phyloP scores from a whole-genome alignment of 1,140 invertebrate species.

The Brachionus calyciflorus region DNA sequence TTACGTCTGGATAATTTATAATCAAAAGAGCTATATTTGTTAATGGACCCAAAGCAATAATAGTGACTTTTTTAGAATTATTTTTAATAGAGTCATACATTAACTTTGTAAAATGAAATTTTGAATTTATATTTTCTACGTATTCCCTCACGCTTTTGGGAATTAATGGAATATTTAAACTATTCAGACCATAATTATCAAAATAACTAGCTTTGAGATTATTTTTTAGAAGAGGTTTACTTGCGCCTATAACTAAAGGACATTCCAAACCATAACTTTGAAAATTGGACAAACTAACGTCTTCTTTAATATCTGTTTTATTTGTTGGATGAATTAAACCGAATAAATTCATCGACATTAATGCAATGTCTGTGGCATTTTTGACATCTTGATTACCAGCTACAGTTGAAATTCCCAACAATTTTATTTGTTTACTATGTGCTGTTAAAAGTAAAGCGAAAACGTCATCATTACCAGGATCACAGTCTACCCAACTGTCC shows the following conservation, averaged over 20 bases:
- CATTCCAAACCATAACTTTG: no score
- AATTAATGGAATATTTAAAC: no score
- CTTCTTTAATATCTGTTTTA: no score
- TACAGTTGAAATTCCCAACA: not conserved
- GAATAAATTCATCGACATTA: not conserved
- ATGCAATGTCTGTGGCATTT: not conserved
- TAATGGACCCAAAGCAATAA: not conserved
- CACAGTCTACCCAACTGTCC: not conserved
- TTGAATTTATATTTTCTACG: not conserved
- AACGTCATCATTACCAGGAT: constrained; percentile 1
- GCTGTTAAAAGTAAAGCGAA: not conserved
- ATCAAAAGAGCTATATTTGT: not conserved
- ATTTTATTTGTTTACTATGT: not conserved
- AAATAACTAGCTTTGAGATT: no score
- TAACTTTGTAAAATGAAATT: not conserved
- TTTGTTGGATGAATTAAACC: not conserved
- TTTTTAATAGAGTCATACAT: not conserved
- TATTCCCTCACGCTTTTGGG: not conserved
- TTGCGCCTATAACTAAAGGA: no score
- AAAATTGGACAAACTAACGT: no score
- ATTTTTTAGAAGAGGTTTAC: no score
- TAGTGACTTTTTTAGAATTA: not conserved
- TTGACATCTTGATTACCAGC: not conserved
- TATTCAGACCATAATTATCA: no score
- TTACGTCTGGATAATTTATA: not conserved